A percentile compares a stretch with the other conserved stretches of the same genome.
Conservation (phyloP, 2,797 vertebrate species). For the Crax fasciolata region DNA sequence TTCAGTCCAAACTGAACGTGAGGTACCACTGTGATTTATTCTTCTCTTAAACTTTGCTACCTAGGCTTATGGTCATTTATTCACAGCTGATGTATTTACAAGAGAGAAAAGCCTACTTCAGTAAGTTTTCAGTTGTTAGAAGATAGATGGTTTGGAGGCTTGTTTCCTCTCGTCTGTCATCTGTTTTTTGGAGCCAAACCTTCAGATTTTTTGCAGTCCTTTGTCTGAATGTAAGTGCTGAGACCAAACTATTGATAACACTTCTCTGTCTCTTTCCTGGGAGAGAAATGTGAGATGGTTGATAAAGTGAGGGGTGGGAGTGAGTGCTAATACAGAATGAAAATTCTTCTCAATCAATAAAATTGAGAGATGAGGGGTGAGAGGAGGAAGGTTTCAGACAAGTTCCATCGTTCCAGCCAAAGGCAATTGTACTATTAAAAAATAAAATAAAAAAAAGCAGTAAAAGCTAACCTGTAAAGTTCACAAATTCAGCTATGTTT, state of each 20-base stretch:
- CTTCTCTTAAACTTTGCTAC: constrained; percentile 53
- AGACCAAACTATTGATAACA: constrained; percentile 29
- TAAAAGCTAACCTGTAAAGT: constrained; percentile 51
- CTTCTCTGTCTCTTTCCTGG: constrained; percentile 8
- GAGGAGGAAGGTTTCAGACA: not conserved
- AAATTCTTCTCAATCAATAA: constrained; percentile 14
- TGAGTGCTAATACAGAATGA: constrained; percentile 42
- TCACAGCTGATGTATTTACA: not conserved
- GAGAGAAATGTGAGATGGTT: not conserved
- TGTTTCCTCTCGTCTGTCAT: not conserved
- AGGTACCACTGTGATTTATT: constrained; percentile 49
- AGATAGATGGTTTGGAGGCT: not conserved
- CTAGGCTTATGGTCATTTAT: not conserved
- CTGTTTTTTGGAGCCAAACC: not conserved
- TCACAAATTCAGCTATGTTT: constrained; percentile 17
- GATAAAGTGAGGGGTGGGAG: constrained; percentile 25
- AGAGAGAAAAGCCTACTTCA: not conserved
- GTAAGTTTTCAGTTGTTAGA: not conserved
- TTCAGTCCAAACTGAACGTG: not conserved
- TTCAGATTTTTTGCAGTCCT: not conserved
- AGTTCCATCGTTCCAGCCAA: constrained; percentile 54
- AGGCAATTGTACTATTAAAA: not conserved
- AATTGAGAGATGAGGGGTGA: not conserved
- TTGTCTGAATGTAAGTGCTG: constrained; percentile 43
- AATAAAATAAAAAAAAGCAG: constrained; percentile 2